Percentiles rank a stretch among this genome's conserved stretches.
phyloP scores from a whole-genome alignment of 2,888 invertebrate genomes.

The Noctua fimbriata region DNA sequence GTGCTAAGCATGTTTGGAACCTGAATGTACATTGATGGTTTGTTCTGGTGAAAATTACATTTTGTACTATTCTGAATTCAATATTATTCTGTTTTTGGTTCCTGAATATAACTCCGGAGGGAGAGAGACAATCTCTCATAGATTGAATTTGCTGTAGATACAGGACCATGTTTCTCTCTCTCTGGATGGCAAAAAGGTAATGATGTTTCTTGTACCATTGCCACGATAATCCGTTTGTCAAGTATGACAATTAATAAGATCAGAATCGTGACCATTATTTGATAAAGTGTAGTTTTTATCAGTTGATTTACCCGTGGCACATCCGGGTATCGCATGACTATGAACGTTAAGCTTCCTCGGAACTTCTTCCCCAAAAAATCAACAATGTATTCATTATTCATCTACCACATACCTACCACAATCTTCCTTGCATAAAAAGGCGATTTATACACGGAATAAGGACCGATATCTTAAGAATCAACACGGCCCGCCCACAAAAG shows the following conservation, averaged over 20 bases:
- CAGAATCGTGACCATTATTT: background rate
- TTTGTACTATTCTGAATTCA: background rate
- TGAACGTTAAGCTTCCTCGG: background rate
- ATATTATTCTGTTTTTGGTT: background rate
- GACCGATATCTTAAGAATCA: constrained; percentile 82
- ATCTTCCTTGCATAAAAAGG: constrained; percentile 48
- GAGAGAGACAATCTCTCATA: background rate
- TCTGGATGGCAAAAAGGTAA: background rate
- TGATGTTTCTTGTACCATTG: background rate
- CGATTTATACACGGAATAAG: constrained; percentile 64
- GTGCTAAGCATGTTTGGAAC: constrained; percentile 68
- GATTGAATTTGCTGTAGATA: too few relatives aligned
- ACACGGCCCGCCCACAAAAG: constrained; percentile 82
- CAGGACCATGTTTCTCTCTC: background rate
- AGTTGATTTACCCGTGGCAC: background rate
- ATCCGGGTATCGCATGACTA: background rate
- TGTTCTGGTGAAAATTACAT: constrained; percentile 46
- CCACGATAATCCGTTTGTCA: background rate
- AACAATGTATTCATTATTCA: constrained; percentile 19
- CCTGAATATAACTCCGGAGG: background rate
- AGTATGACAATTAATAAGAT: background rate
- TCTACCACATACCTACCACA: background rate
- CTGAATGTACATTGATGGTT: constrained; percentile 33
- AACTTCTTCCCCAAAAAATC: background rate
- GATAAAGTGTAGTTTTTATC: background rate